Conservation (phyloP, 1,140 invertebrate species). For the Agrypnia vestita region DNA sequence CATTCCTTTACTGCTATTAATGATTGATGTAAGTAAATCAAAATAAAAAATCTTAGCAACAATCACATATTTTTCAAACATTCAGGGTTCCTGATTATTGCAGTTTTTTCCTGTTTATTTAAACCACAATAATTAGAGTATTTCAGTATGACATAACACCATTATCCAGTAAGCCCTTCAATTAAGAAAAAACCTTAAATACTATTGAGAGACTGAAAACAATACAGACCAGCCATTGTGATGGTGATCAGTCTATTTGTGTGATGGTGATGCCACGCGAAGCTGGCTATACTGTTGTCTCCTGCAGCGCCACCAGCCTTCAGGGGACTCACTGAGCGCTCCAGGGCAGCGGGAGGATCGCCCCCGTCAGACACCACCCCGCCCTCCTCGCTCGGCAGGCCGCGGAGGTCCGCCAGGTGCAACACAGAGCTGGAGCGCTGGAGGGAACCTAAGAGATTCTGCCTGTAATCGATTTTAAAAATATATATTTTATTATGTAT, state of each 20-base stretch:
- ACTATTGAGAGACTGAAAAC: too few relatives aligned
- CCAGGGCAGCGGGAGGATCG: constrained; percentile 79
- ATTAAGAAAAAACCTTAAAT: too few relatives aligned
- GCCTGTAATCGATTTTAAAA: constrained; percentile 70
- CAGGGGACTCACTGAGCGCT: constrained; percentile 78
- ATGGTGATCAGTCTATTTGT: constrained; percentile 84
- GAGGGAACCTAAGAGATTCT: constrained; percentile 83
- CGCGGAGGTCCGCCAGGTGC: constrained; percentile 87
- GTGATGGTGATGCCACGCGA: constrained; percentile 88
- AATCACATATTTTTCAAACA: too few relatives aligned
- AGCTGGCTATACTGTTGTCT: constrained; percentile 77
- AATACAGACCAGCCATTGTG: constrained; percentile 72
- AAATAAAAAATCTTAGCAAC: too few relatives aligned
- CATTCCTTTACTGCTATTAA: too few relatives aligned
- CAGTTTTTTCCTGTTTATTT: too few relatives aligned
- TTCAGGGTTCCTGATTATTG: too few relatives aligned
- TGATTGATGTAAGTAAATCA: too few relatives aligned
- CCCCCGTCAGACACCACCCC: constrained; percentile 79
- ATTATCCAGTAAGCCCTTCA: too few relatives aligned
- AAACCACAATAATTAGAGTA: too few relatives aligned
- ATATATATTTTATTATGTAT: too few relatives aligned
- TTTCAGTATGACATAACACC: too few relatives aligned
- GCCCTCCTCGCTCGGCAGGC: constrained; percentile 80
- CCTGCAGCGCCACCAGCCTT: constrained; percentile 71
- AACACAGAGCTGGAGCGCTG: constrained; percentile 81